These are phyloP conservation scores for Nasonia oneida DNA, from an alignment of 2,888 invertebrate species.

Conservation along the genomic window DNA sequence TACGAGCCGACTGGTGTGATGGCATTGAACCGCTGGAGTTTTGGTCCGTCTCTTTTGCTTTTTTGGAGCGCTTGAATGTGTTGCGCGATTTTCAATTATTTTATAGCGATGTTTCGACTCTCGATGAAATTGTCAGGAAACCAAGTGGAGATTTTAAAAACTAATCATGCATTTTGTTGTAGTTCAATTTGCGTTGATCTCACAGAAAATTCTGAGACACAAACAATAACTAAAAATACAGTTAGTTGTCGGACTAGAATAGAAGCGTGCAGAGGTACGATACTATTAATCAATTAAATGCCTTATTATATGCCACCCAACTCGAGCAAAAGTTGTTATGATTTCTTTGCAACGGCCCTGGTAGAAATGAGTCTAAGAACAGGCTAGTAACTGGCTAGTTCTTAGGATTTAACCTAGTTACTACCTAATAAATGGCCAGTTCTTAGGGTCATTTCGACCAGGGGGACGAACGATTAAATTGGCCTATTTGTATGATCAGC, in stretches of 20 bases:
- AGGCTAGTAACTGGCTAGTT: too few relatives aligned
- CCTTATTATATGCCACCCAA: neutral
- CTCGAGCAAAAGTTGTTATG: neutral
- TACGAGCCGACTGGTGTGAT: neutral
- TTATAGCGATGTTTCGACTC: too few relatives aligned
- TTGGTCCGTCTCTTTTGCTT: neutral
- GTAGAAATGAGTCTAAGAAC: too few relatives aligned
- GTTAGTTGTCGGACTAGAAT: neutral
- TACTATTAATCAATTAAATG: neutral
- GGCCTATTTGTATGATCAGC: slow-evolving; percentile 16
- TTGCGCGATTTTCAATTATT: neutral
- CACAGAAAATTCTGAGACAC: neutral
- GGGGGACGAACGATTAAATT: neutral
- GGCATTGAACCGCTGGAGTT: neutral
- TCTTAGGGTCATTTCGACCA: too few relatives aligned
- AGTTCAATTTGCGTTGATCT: too few relatives aligned
- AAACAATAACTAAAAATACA: neutral
- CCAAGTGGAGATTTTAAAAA: too few relatives aligned
- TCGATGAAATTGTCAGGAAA: too few relatives aligned
- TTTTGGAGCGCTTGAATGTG: neutral
- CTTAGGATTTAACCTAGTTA: too few relatives aligned
- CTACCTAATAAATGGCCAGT: too few relatives aligned
- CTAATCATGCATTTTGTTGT: too few relatives aligned
- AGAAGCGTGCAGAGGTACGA: neutral
- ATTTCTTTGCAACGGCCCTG: neutral